Base-by-base conservation (phyloP, 2,888 invertebrate species). In the Philonicus albiceps region DNA sequence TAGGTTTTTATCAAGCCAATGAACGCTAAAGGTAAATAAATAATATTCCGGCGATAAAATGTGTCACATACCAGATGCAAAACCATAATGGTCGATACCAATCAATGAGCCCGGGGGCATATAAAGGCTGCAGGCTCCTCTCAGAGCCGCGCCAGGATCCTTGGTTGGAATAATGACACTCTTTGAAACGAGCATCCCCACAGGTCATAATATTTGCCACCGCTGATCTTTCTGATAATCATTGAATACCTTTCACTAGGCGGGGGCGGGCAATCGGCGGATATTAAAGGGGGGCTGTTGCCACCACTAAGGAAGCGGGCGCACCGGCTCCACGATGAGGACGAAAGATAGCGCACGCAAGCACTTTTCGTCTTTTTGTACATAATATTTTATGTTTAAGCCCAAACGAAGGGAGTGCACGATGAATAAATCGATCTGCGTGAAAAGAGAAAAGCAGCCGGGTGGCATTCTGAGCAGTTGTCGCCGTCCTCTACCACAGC, bases 331-430 rank as follows among this genome's bases (percentile, higher is more conserved):
- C 81, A 6, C 34, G 81, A 83, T 83, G 64, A 83, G 55, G 22
- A 83, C 31, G 81, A 34, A 83, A 64, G 81, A 83, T 83, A 83
- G 64, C 31, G 43, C 81, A 83, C 81, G 81, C 81, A 64, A 83
- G 27, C 55, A 83, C 64, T 83, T 64, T 81, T 64, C 64, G 11
- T 30, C 27, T 8, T 64, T 30, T 80, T 80, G 30, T 37, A 37
- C 37, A 37, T 53, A 80, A 80, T 83, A 13, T 83, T 64, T 55
- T 19, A 27, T 53, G 80, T 81, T 81, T 49, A 55, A 34, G 43
- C 37, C 64, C 53, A 8, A 30, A 49, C 37, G 30, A 13, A n/a
- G 34, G 27, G 80, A 83, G 53, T 83, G 55, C 34, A 64, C 30
- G 37, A 64, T n/a, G 64, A 64, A 34, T 22, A 83, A 83, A 83